Conservation (phyloP, 2,888 invertebrate species). For the Zaprionus obscuricornis region DNA sequence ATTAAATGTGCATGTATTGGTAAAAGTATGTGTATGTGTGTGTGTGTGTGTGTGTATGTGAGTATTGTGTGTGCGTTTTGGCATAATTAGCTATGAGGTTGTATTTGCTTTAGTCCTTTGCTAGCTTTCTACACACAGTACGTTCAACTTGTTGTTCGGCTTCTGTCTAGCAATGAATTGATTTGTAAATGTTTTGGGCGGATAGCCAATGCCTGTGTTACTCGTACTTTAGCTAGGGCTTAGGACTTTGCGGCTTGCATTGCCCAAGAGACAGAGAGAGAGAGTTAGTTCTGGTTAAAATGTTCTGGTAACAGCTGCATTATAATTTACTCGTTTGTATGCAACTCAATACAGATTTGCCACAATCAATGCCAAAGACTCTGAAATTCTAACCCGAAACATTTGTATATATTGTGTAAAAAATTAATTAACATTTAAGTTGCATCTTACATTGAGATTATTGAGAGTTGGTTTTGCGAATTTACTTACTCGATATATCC, state of each 20-base stretch:
- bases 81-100: slow-evolving; percentile 54
- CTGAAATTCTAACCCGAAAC: slow-evolving; percentile 5
- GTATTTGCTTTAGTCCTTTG: slow-evolving; percentile 33
- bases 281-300: slow-evolving; percentile 5
- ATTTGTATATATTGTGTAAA: slow-evolving; percentile 39
- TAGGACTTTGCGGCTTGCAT: slow-evolving; percentile 25
- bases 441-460: slow-evolving; percentile 12
- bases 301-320: slow-evolving; percentile 54
- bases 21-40: slow-evolving; percentile 22
- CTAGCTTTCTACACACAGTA: no score
- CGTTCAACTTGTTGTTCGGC: no score
- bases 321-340: slow-evolving; percentile 69
- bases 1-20: slow-evolving; percentile 52
- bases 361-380: no score
- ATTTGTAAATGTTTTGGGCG: slow-evolving; percentile 56
- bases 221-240: slow-evolving; percentile 7
- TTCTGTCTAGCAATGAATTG: slow-evolving; percentile 45
- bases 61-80: no score
- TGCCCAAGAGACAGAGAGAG: neutral
- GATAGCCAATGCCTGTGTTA: no score
- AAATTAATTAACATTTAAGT: slow-evolving; percentile 58
- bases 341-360: slow-evolving; percentile 53
- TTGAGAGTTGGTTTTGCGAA: neutral
- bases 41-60: slow-evolving; percentile 13
- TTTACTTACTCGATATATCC: slow-evolving; percentile 9